These are phyloP conservation scores for Chroicocephalus ridibundus DNA, from an alignment of 2,113 vertebrate species.

Conservation along the genomic window DNA sequence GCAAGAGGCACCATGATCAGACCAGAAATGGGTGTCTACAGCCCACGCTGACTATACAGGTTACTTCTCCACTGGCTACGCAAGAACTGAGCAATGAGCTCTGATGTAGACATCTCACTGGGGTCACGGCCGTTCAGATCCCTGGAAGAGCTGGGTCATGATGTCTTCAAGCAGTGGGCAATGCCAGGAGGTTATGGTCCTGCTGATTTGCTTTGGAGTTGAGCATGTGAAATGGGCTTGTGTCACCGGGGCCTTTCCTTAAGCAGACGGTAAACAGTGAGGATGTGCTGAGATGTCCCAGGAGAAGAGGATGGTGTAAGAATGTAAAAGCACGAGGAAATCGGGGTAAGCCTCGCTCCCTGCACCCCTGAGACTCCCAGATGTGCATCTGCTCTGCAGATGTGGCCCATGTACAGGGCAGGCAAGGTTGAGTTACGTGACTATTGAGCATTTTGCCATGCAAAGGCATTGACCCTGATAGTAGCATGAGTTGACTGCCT, in stretches of 20 bases:
- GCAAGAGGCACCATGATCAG: background rate
- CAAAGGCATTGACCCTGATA: fast-evolving
- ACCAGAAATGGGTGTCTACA: background rate
- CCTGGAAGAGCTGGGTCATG: background rate
- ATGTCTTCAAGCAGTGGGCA: background rate
- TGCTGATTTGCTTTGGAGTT: background rate
- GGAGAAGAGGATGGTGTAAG: background rate
- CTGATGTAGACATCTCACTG: background rate
- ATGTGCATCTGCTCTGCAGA: background rate
- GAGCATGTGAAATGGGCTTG: background rate
- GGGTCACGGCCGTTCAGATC: background rate
- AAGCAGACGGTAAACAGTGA: background rate
- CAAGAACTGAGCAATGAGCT: background rate
- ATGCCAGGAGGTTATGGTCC: background rate
- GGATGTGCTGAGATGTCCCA: background rate
- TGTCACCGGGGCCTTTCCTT: background rate
- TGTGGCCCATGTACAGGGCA: background rate
- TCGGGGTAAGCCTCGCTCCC: background rate
- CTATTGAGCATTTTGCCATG: background rate
- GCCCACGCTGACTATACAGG: background rate
- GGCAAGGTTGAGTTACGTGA: background rate
- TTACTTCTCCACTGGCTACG: background rate
- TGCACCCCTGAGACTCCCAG: background rate
- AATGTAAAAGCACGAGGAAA: background rate
- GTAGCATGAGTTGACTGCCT: background rate